Base-by-base conservation (phyloP, 1,140 invertebrate species). In the Nylanderia fulva region DNA sequence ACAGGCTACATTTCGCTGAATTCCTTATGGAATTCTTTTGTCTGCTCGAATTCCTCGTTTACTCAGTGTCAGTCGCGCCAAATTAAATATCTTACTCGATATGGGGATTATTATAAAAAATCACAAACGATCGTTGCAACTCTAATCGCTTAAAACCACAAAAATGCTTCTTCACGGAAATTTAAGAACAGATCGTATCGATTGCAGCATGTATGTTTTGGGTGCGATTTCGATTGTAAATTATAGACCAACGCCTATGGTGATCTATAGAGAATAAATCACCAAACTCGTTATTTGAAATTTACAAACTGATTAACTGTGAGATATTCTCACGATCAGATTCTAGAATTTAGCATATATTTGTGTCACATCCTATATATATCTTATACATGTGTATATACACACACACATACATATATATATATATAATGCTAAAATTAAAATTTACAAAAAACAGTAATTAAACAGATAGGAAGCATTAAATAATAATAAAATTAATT, bases 81-180 rank as follows among this genome's bases (percentile, higher is more conserved):
- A 39, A 21, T 60, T 21, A 48, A 82, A 85, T 85, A 90, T 85
- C 90, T 79, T 85, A 86, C 86, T 88, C 87, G 85, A 72, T 88
- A 91, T 24, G 63, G 11, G 61, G 58, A 77, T 74, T 71, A 85
- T 89, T n/a, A n/a, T n/a, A n/a, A n/a, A 91, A 91, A 91, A 90
- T 88, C 71, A 76, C 24, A 18, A 15, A 72, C 8, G 52, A 39
- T 72, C 48, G 27, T 80, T 63, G 48, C 77, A 18, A 60, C 11
- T 76, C 64, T 54, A 63, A 63, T 64, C 56, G 77, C 8, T 56
- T 66, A 36, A 24, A 39, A 36, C 36, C 64, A 48, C 45, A 48
- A 15, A 45, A 36, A 29, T 54, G 52, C n/a, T 61, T 64, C 58
- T 58, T 48, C 13, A 36, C 27, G 27, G 39, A 54, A 88, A 82